Evolutionary conservation across 2,888 invertebrate genomes (phyloP).

Genomic region (Microdon myrmicae): DNA sequence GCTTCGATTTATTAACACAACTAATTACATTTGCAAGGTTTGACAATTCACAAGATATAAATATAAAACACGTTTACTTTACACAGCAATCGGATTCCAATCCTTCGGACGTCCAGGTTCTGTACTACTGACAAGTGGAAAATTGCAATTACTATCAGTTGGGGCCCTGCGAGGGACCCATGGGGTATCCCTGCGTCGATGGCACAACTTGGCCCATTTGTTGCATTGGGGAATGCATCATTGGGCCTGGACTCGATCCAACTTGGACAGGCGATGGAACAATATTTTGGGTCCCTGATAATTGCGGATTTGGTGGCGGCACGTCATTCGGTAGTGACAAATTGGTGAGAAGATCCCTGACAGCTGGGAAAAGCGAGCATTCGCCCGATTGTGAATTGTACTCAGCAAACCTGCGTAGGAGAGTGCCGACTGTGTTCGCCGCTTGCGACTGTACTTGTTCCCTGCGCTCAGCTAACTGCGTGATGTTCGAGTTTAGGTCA

Average conservation of each 20-base stretch:
- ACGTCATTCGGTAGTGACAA: constrained; percentile 84
- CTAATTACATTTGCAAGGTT: constrained; percentile 26
- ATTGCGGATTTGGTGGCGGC: constrained; percentile 69
- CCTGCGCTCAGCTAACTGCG: constrained; percentile 86
- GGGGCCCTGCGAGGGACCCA: constrained; percentile 62
- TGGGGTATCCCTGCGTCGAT: constrained; percentile 60
- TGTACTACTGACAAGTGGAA: no score
- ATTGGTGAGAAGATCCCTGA: constrained; percentile 87
- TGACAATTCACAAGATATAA: constrained; percentile 11
- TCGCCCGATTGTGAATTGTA: constrained; percentile 81
- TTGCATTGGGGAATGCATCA: constrained; percentile 72
- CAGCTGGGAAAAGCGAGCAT: constrained; percentile 91
- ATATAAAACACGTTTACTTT: no score
- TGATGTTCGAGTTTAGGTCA: constrained; percentile 86
- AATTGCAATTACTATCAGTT: constrained; percentile 48
- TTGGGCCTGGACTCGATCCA: constrained; percentile 69
- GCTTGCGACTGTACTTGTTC: constrained; percentile 73
- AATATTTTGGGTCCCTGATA: constrained; percentile 60
- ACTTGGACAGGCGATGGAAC: constrained; percentile 67
- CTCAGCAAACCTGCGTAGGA: constrained; percentile 79
- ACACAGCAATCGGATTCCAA: no score
- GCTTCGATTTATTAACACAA: constrained; percentile 32
- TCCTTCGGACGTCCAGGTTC: constrained; percentile 32
- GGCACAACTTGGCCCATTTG: constrained; percentile 64
- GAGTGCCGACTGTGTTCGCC: constrained; percentile 73